A percentile compares a stretch with the other conserved stretches of the same genome.
phyloP scores from a whole-genome alignment of 2,113 vertebrate species.

The Protomyctophum bolini region DNA sequence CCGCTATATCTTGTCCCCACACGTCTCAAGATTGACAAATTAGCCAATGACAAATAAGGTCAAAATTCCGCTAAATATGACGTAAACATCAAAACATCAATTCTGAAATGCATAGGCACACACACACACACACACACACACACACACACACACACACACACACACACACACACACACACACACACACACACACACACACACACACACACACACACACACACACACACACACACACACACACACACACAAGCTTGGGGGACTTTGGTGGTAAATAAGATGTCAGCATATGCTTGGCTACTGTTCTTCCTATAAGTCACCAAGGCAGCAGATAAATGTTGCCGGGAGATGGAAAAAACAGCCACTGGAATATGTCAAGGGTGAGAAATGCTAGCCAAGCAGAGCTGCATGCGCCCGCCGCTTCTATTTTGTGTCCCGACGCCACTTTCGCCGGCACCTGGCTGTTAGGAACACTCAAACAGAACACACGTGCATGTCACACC shows the following conservation, averaged over 20 bases:
- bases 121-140: neutral
- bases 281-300: constrained; percentile 54
- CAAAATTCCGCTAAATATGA: too few relatives aligned
- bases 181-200: constrained; percentile 28
- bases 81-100: neutral
- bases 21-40: too few relatives aligned
- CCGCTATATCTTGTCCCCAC: too few relatives aligned
- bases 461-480: constrained; percentile 19
- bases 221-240: neutral
- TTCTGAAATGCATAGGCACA: constrained; percentile 7
- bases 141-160: neutral
- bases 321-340: constrained; percentile 57
- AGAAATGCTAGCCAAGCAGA: constrained; percentile 63
- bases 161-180: constrained; percentile 6
- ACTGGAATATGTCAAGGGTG: constrained; percentile 59
- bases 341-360: constrained; percentile 59
- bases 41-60: too few relatives aligned
- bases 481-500: constrained; percentile 17
- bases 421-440: neutral
- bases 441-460: constrained; percentile 7
- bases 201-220: constrained; percentile 2
- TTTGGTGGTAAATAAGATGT: constrained; percentile 58
- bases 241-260: constrained; percentile 31
- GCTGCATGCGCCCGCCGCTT: neutral
- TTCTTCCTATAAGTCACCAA: constrained; percentile 35